Conservation (phyloP, 2,797 vertebrate genomes). For the Petrocephalus sullivani region DNA sequence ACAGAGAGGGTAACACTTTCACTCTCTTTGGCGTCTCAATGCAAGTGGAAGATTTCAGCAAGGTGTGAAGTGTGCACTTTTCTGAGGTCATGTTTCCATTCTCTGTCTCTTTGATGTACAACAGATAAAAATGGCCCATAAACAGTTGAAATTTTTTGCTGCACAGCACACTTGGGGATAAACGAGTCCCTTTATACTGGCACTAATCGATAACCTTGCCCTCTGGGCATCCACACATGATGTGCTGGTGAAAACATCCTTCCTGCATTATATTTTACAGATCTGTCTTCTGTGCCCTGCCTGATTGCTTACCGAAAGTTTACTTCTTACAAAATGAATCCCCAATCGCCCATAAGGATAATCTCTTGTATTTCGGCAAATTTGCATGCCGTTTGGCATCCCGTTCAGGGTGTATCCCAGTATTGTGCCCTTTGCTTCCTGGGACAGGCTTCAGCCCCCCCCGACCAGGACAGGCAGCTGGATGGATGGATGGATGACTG, state of each 20-base stretch:
- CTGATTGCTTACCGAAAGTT: conserved; percentile 11
- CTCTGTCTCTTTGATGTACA: conserved; percentile 17
- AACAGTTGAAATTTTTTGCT: conserved; percentile 13
- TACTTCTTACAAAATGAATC: not conserved
- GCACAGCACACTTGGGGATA: not conserved
- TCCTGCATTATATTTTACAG: not conserved
- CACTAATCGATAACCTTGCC: conserved; percentile 5
- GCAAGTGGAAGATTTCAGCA: conserved; percentile 49
- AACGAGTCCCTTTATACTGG: conserved; percentile 9
- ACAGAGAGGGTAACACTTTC: not conserved
- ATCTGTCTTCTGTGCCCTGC: not conserved
- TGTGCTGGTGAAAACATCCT: not conserved
- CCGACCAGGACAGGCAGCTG: not conserved
- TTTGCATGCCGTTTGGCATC: no score
- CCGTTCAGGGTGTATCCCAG: not conserved
- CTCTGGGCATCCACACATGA: not conserved
- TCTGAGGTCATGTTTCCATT: conserved; percentile 25
- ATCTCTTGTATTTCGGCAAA: not conserved
- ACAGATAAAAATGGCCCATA: conserved; percentile 18
- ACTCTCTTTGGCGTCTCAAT: conserved; percentile 43
- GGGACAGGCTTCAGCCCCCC: no score
- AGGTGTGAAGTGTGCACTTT: conserved; percentile 58
- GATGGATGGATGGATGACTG: not conserved
- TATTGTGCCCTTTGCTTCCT: no score
- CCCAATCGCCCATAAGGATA: not conserved